Evolutionary conservation across 2,797 vertebrate species (phyloP).

Genomic region (Ceyx erithaca): DNA sequence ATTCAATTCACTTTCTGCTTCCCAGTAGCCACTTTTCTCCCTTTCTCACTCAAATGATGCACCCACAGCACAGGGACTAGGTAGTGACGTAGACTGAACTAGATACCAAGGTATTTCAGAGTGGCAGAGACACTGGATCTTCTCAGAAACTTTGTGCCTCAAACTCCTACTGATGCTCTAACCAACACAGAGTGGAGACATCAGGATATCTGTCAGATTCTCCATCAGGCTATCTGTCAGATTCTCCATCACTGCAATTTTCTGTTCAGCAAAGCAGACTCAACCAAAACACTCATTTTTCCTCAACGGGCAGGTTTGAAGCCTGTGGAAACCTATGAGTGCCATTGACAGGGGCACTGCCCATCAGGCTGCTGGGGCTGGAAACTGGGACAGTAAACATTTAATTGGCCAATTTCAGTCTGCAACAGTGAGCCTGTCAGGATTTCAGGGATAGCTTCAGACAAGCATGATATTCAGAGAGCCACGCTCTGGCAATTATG

Average conservation of each 20-base stretch:
- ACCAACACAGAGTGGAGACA: not conserved
- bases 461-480: not conserved
- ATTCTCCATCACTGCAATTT: not conserved
- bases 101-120: not conserved
- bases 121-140: not conserved
- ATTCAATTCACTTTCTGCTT: not conserved
- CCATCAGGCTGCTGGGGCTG: not conserved
- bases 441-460: not conserved
- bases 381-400: not conserved
- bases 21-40: not conserved
- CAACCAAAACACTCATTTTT: not conserved
- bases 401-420: not conserved
- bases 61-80: not conserved
- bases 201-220: not conserved
- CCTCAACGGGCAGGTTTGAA: not conserved
- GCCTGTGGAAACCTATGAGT: not conserved
- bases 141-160: not conserved
- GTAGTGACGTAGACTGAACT: not conserved
- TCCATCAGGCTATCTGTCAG: not conserved
- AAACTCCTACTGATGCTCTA: not conserved
- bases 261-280: not conserved
- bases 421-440: not conserved
- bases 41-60: not conserved
- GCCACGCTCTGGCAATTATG: not conserved
- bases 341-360: rapidly evolving